Percentiles rank a stretch among this genome's conserved stretches.
Conservation (phyloP, 2,888 invertebrate species). For the Drosophila pseudotakahashii region DNA sequence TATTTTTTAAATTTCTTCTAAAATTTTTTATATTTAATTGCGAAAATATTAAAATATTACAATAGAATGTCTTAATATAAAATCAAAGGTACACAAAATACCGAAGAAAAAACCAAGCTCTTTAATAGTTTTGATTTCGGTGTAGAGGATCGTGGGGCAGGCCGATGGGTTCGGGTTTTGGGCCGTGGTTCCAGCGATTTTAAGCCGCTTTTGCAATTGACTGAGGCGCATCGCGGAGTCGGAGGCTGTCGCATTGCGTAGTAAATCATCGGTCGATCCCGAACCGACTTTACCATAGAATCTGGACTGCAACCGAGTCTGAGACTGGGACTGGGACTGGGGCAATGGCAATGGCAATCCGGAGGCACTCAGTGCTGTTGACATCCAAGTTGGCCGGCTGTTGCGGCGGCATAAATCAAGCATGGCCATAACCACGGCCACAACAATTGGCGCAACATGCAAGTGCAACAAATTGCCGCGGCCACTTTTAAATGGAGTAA, state of each 20-base stretch:
- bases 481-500: constrained; percentile 16
- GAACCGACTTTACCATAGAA: constrained; percentile 36
- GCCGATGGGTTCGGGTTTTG: constrained; percentile 21
- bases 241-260: constrained; percentile 75
- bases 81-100: no score
- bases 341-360: constrained; percentile 20
- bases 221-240: constrained; percentile 70
- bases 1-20: no score
- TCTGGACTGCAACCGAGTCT: constrained; percentile 9
- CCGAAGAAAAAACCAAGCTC: no score
- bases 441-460: constrained; percentile 82
- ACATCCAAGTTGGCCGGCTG: constrained; percentile 70
- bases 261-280: constrained; percentile 67
- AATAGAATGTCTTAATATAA: no score
- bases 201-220: constrained; percentile 80
- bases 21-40: no score
- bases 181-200: constrained; percentile 61
- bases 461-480: constrained; percentile 75
- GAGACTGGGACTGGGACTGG: constrained; percentile 5
- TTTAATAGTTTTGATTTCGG: no score
- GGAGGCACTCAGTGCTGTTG: constrained; percentile 54
- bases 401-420: constrained; percentile 81
- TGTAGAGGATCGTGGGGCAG: not conserved
- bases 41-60: no score
- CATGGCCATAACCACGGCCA: constrained; percentile 66